Evolutionary conservation across 2,888 invertebrate genomes (phyloP), one percentile per base, ranked within the genome.

Genomic region (Mycogona germanica): DNA sequence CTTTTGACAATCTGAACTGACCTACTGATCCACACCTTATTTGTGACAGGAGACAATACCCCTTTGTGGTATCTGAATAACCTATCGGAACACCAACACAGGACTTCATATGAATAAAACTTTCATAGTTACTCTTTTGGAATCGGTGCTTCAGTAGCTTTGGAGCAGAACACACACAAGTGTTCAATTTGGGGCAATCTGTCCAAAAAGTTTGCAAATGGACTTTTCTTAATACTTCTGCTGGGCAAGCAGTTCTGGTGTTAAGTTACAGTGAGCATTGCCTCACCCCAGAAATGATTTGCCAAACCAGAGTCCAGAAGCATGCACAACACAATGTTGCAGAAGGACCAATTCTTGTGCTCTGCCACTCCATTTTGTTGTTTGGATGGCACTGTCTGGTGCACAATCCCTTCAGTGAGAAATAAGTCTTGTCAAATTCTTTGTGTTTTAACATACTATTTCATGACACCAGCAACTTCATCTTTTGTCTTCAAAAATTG

Each of bases 281-380:
- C 57, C 41, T 63, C 62, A 9, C 55, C 60, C 62, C 60, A 64
- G 21, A 57, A 58, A 7, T 42, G 47, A 21, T 53, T 35, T 1
- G 55, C 52, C 32, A 62, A 30, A 23, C 51, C 40, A 9, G 58
- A 9, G 14, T 37, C 49, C 2, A 49, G 9, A n/a, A 49, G 35
- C 17, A 38, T 23, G 38, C 50, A 50, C 9, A 57, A 25, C 26
- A 58, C 56, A 35, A 53, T 55, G 46, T 63, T 61, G 4, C 59
- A 45, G 4, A 62, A 19, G 12, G 60, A 63, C 25, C 59, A 25
- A 49, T 63, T 63, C 52, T 59, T 54, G 2, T 59, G 17, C 37
- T 64, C 60, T 12, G 61, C 56, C 2, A 61, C 51, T 25, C 59
- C 63, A 53, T 61, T 63, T 52, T 62, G 60, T 51, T 62, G 51